Evolutionary conservation across 2,888 invertebrate species (phyloP), one percentile per base, ranked within the genome.

Genomic region (Chelonus formosanus): DNA sequence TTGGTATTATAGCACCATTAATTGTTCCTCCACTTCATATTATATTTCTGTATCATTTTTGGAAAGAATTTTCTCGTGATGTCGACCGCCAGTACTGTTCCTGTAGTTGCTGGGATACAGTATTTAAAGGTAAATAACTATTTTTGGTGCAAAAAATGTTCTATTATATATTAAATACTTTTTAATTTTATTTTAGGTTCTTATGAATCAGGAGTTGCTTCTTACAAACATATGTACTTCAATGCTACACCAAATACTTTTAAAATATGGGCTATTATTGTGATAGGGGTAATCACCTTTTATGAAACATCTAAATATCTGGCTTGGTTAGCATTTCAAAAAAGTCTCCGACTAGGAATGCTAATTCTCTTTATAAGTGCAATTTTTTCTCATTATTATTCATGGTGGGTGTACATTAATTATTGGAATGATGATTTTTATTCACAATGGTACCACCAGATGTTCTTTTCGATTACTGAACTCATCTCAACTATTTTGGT

Each of bases 21-120:
- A 75, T 78, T 6, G 85, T 90, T 73, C 90, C 90, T 53, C 88
- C 89, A 20, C 80, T 89, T 10, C 90, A 90, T 75, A 90, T 90
- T 66, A 86, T 86, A 56, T 86, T 88, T 62, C 83, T 90, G 45
- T 88, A 88, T 82, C 86, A 88, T 77, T 88, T 91, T 75, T 92
- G 91, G 91, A 87, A 88, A 75, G 88, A 90, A 75, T 90, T 89
- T 81, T 88, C 90, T 48, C 87, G 89, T 32, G 86, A 86, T 69
- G 89, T 92, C 55, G 90, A 91, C 78, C 87, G 86, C 72, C 86
- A 86, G 65, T 88, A 87, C 72, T 92, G 92, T 77, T 88, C 89
- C 10, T 91, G 91, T 81, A 89, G 90, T 7, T 92, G 92, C 79
- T 92, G 92, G 90, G 92, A 92, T 77, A 92, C 91, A 0, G 89